Conservation (phyloP, 2,888 invertebrate species). For the Drosophila niveifrons region DNA sequence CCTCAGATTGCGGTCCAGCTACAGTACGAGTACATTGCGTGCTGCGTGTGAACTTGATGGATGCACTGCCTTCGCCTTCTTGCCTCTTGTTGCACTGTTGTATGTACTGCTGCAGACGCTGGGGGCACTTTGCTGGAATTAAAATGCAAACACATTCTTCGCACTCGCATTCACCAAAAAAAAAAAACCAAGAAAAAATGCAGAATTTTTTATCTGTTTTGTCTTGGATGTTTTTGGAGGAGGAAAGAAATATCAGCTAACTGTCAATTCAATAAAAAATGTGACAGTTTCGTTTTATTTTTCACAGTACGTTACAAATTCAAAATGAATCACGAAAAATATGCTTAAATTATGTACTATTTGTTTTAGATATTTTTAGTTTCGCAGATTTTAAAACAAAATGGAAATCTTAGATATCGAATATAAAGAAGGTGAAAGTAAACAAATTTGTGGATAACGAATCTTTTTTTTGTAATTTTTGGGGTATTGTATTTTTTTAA, state of each 20-base stretch:
- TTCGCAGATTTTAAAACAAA: too few species aligned
- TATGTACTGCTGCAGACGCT: constrained; percentile 50
- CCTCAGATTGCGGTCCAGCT: constrained; percentile 13
- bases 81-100: constrained; percentile 3
- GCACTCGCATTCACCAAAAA: constrained; percentile 1
- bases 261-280: background rate
- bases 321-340: too few species aligned
- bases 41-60: constrained; percentile 79
- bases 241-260: background rate
- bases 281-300: background rate
- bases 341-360: too few species aligned
- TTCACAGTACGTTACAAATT: background rate
- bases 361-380: too few species aligned
- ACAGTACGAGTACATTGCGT: constrained; percentile 41
- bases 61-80: constrained; percentile 71
- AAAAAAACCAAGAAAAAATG: background rate
- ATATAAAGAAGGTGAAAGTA: too few species aligned
- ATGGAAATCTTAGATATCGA: too few species aligned
- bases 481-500: too few species aligned
- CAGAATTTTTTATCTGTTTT: background rate
- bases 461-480: too few species aligned
- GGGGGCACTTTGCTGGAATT: constrained; percentile 69
- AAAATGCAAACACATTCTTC: constrained; percentile 52
- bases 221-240: background rate
- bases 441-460: too few species aligned